Conservation (phyloP, 1,140 invertebrate species). For the Bursaphelenchus mucronatus region DNA sequence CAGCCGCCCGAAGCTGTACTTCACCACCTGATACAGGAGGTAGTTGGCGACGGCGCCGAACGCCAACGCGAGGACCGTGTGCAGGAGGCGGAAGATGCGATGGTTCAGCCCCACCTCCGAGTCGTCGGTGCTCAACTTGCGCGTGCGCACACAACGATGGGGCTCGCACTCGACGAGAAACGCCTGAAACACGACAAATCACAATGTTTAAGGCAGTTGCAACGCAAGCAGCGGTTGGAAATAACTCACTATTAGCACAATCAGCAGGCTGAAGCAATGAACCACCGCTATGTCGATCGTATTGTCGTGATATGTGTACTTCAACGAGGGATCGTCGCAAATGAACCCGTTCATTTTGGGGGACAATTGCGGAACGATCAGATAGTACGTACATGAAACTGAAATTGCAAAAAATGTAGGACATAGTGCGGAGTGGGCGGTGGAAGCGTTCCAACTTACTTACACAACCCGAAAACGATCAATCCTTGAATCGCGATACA, state of each 20-base stretch:
- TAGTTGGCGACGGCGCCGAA: conserved; percentile 10
- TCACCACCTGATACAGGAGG: neutral
- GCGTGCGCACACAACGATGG: neutral
- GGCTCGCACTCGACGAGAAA: neutral
- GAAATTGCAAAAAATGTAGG: no score
- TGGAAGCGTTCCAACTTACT: no score
- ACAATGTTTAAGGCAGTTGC: neutral
- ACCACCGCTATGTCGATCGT: conserved; percentile 19
- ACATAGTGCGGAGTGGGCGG: no score
- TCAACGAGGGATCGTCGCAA: conserved; percentile 18
- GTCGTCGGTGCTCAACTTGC: neutral
- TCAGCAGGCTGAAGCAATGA: conserved; percentile 19
- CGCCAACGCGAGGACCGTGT: conserved; percentile 22
- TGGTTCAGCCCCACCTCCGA: neutral
- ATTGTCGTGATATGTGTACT: conserved; percentile 20
- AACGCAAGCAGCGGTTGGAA: neutral
- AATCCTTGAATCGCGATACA: no score
- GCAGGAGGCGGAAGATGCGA: conserved; percentile 1
- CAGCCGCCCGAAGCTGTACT: neutral
- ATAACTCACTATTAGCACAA: conserved; percentile 22
- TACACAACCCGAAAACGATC: no score
- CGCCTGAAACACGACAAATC: neutral
- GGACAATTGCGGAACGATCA: no score
- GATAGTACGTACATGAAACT: no score
- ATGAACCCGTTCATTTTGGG: conserved; percentile 9